phyloP scores from a whole-genome alignment of 1,140 invertebrate species.

The Brachionus koreanus region DNA sequence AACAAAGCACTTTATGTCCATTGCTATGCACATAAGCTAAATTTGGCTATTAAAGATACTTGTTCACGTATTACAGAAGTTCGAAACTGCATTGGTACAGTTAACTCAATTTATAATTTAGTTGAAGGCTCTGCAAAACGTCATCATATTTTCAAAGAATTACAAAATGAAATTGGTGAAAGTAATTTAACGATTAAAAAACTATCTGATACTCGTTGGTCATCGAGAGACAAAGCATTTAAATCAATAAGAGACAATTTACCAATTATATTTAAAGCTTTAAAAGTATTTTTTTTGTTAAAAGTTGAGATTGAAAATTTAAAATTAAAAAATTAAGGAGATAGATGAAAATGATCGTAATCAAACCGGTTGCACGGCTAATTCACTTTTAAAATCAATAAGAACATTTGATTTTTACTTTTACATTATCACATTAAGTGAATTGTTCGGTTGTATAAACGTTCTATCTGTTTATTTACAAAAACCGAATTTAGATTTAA shows the following conservation, averaged over 20 bases:
- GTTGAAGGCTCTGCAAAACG: slow-evolving; percentile 22
- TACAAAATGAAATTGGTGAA: not conserved
- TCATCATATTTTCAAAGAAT: slow-evolving; percentile 28
- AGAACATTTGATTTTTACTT: slow-evolving; percentile 9
- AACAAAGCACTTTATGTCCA: not conserved
- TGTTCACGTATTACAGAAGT: not conserved
- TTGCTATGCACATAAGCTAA: slow-evolving; percentile 3
- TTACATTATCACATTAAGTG: not conserved
- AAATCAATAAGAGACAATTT: not conserved
- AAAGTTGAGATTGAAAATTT: not conserved
- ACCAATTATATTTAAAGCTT: not conserved
- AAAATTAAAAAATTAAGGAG: not conserved
- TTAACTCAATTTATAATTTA: slow-evolving; percentile 30
- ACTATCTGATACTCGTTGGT: slow-evolving; percentile 14
- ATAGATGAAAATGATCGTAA: not conserved
- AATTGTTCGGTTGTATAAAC: not conserved
- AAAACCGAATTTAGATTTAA: not conserved
- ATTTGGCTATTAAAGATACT: not conserved
- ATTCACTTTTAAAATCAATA: slow-evolving; percentile 1
- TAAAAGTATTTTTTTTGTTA: slow-evolving; percentile 8
- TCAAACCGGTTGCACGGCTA: not conserved
- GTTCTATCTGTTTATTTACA: slow-evolving; percentile 22
- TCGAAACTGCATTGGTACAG: not conserved
- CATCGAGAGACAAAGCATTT: not conserved
- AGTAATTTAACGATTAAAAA: not conserved